Base-by-base conservation (phyloP, 1,140 invertebrate genomes). In the Halotydeus destructor region DNA sequence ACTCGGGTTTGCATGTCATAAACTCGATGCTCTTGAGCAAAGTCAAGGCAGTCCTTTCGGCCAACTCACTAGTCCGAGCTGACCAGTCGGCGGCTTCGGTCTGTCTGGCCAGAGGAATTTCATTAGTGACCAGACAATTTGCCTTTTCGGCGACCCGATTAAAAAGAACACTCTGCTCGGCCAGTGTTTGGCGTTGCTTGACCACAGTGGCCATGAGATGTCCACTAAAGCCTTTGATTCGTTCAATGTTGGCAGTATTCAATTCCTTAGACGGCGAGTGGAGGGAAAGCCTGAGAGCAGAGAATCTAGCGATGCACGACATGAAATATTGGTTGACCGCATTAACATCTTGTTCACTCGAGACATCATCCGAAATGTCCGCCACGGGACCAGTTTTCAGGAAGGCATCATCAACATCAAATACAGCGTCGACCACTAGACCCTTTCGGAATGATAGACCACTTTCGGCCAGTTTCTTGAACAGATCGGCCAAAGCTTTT, bases 401-500 rank as follows among this genome's bases (percentile, higher is more conserved):
- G 12, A 40, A 21, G 12, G 26, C 40, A 9, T 40, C 5, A 37
- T 40, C 34, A 2, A 37, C 14, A 34, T 42, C 36, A 5, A 46
- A 36, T n/a, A n/a, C 24, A 35, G 28, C 21, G 25, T 35, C 43
- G 24, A 27, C 32, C 9, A 50, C 16, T 12, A 47, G 14, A 26
- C 84, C 85, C 3, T 69, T 72, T 43, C 76, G 69, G 52, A 81
- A 85, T 5, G 77, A 85, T 1, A 89, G 51, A 0, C 61, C 62
- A 43, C 57, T 47, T 38, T 68, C 62, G 1, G 67, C 59, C 0
- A 93, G 60, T 11, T 65, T 63, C 54, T 79, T 80, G 53, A 88
- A 91, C 19, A 89, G 64, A 62, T 88, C 79, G 0, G 76, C 68
- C 0, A 93, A 55, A 4, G 72, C 72, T 59, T 78, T 74, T 24